A percentile compares a stretch with the other conserved stretches of the same genome.
phyloP scores from a whole-genome alignment of 2,113 vertebrate species.

The Chauna torquata region DNA sequence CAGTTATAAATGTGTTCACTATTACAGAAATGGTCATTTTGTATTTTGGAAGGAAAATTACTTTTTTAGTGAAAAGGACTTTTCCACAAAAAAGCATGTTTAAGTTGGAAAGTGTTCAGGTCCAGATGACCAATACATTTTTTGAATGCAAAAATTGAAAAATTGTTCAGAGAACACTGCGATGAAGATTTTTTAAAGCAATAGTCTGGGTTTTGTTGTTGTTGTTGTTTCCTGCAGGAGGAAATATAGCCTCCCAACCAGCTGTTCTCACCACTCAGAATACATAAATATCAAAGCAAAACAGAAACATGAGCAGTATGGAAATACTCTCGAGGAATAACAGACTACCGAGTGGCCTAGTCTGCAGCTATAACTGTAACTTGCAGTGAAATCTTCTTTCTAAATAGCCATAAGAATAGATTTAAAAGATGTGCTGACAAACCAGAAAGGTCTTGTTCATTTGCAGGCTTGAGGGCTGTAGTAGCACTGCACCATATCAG shows the following conservation, averaged over 20 bases:
- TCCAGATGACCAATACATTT: background rate
- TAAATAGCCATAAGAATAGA: background rate
- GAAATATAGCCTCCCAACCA: background rate
- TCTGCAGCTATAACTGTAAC: background rate
- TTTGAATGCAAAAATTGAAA: background rate
- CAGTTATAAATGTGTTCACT: background rate
- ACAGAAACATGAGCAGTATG: background rate
- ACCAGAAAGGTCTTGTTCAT: background rate
- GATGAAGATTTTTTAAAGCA: background rate
- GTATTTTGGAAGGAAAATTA: background rate
- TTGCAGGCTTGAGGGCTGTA: background rate
- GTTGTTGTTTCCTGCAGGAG: background rate
- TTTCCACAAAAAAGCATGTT: background rate
- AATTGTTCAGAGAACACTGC: background rate
- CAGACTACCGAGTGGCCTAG: background rate
- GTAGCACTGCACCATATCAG: background rate
- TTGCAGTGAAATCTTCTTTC: background rate
- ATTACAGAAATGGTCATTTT: background rate
- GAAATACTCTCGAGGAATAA: background rate
- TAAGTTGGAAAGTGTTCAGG: background rate
- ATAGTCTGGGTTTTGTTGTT: background rate
- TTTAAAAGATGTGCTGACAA: background rate
- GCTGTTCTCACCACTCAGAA: background rate
- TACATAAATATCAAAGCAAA: background rate
- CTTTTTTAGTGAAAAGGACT: background rate